Conservation (phyloP, 2,888 invertebrate genomes). For the Andrena minutula region DNA sequence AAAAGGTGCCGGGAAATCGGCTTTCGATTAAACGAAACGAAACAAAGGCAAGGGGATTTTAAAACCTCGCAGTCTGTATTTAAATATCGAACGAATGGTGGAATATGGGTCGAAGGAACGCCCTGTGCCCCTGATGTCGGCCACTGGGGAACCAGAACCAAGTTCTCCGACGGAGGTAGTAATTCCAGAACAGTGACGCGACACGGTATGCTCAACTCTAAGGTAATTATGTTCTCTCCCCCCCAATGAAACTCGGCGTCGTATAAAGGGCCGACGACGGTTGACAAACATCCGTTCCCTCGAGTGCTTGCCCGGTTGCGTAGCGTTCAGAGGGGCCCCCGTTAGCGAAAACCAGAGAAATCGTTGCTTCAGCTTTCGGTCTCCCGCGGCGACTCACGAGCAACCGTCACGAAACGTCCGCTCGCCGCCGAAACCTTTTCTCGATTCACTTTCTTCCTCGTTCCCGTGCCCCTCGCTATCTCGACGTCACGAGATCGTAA, state of each 20-base stretch:
- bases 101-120: slow-evolving; percentile 41
- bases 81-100: slow-evolving; percentile 34
- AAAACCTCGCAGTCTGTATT: slow-evolving; percentile 4
- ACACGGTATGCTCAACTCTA: slow-evolving; percentile 6
- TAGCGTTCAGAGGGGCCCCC: too few species aligned
- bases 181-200: slow-evolving; percentile 25
- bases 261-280: too few species aligned
- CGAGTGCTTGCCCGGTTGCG: too few species aligned
- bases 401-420: not conserved
- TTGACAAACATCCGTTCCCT: not conserved
- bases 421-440: not conserved
- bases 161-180: not conserved
- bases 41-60: slow-evolving; percentile 18
- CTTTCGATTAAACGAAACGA: slow-evolving; percentile 21
- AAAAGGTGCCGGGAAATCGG: slow-evolving; percentile 39
- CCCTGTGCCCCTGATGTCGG: not conserved
- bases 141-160: slow-evolving; percentile 1
- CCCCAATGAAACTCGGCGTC: too few species aligned
- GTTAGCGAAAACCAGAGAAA: too few species aligned
- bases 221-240: not conserved
- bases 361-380: too few species aligned
- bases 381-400: too few species aligned
- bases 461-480: not conserved
- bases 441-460: slow-evolving; percentile 12
- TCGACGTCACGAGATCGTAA: slow-evolving; percentile 27